Evolutionary conservation across 1,140 invertebrate genomes (phyloP), one percentile per base, ranked within the genome.

Genomic region (Caerostris extrusa): DNA sequence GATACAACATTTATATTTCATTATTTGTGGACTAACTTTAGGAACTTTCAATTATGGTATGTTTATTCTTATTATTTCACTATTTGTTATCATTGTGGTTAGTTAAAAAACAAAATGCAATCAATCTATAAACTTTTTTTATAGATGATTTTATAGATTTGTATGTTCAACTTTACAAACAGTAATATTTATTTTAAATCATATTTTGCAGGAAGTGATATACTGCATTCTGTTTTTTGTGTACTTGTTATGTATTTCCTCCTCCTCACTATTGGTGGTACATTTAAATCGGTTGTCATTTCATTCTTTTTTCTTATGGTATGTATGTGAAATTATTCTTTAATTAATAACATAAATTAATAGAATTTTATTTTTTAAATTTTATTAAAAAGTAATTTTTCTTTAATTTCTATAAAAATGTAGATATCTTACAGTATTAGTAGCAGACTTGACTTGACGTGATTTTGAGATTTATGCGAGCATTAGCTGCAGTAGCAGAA

Each of bases 261-360:
- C n/a, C 95, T 97, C 61, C 95, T 96, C 93, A 19, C 97, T 19
- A 95, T 97, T 17, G 96, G 97, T 12, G 97, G 97, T 17, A 97
- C 97, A 3, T 96, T 96, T 10, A 95, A 97, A 85, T 96, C 97
- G n/a, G 97, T 98, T 10, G 96, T 97, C 7, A 94, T 97, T 8
- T 97, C 97, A 12, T 98, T 98, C 95, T 81, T 97, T n/a, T 98
- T 98, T 96, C 98, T 98, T 95, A 98, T 98, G 94, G 93, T 94
- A 94, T 83, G 91, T 71, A 67, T 91, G 53, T 60, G 61, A 88
- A 64, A 14, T 88, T 50, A 53, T 67, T 50, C n/a, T 3, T 34
- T 34, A 34, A 34, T 34, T 34, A 34, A 34, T 34, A 34, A 34
- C 34, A 19, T 55, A 34, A 50, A 50, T 50, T 7, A 19, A 53